These are phyloP conservation scores for Lithophane leautieri DNA, from an alignment of 2,888 invertebrate species.

Conservation along the genomic window DNA sequence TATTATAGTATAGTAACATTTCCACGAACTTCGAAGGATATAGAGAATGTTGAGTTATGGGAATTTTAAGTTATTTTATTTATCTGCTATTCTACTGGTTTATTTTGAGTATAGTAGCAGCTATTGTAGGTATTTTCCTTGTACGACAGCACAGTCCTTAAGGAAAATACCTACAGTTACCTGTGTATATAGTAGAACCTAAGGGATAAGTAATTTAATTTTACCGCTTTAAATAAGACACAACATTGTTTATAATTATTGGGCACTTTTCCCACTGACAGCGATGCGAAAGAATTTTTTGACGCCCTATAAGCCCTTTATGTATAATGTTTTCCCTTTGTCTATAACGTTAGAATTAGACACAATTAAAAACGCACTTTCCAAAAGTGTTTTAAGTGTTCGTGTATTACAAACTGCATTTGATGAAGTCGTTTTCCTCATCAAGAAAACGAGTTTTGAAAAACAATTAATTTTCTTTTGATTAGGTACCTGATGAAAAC, in stretches of 20 bases:
- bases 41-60: background rate
- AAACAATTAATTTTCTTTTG: too few species aligned
- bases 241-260: too few species aligned
- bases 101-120: background rate
- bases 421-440: background rate
- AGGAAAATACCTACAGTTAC: constrained; percentile 7
- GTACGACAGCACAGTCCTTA: background rate
- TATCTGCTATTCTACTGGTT: background rate
- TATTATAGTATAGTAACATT: constrained; percentile 24
- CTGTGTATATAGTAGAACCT: background rate
- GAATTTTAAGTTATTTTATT: background rate
- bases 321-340: too few species aligned
- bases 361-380: too few species aligned
- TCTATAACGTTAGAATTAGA: too few species aligned
- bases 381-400: background rate
- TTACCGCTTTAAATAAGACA: too few species aligned
- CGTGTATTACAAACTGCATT: too few species aligned
- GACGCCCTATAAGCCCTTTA: too few species aligned
- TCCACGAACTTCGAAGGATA: constrained; percentile 47
- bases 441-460: too few species aligned
- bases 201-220: background rate
- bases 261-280: too few species aligned
- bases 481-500: too few species aligned
- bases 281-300: too few species aligned
- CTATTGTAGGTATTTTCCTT: constrained; percentile 1